Conservation (phyloP, 2,888 invertebrate species). For the Baccha elongata region DNA sequence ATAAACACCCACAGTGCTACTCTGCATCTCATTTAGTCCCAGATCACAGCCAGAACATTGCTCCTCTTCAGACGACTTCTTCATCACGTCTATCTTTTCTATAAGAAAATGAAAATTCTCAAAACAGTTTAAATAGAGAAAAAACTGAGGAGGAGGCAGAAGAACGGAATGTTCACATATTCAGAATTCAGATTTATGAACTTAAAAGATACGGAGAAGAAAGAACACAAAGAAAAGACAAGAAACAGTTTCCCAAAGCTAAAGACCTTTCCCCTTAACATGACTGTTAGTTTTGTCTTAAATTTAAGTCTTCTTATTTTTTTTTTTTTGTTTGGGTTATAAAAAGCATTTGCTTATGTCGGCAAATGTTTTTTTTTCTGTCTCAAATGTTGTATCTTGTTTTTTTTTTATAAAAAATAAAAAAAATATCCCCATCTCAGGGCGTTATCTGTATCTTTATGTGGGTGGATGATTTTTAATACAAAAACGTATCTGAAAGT, state of each 20-base stretch:
- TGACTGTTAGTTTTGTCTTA: neutral
- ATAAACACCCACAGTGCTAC: constrained; percentile 39
- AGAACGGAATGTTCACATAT: constrained; percentile 2
- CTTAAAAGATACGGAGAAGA: constrained; percentile 45
- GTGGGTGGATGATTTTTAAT: constrained; percentile 53
- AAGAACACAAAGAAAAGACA: constrained; percentile 14
- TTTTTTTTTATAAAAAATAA: constrained; percentile 34
- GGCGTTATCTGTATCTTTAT: constrained; percentile 30
- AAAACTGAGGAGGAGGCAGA: neutral
- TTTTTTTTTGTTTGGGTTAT: constrained; percentile 18
- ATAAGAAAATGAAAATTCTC: constrained; percentile 5
- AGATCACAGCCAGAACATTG: neutral
- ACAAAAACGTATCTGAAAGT: constrained; percentile 34
- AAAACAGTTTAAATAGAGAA: neutral
- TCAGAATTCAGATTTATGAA: constrained; percentile 63
- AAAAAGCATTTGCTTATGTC: constrained; percentile 66
- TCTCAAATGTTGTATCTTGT: constrained; percentile 58
- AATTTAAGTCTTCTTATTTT: neutral
- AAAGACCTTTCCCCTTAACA: constrained; percentile 9
- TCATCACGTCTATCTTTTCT: neutral
- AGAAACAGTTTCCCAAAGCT: constrained; percentile 26
- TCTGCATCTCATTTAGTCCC: neutral
- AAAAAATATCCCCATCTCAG: constrained; percentile 49
- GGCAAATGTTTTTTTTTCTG: constrained; percentile 66
- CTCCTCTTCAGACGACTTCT: constrained; percentile 5